Evolutionary conservation across 2,888 invertebrate species (phyloP).

Genomic region (Siphlonurus alternatus): DNA sequence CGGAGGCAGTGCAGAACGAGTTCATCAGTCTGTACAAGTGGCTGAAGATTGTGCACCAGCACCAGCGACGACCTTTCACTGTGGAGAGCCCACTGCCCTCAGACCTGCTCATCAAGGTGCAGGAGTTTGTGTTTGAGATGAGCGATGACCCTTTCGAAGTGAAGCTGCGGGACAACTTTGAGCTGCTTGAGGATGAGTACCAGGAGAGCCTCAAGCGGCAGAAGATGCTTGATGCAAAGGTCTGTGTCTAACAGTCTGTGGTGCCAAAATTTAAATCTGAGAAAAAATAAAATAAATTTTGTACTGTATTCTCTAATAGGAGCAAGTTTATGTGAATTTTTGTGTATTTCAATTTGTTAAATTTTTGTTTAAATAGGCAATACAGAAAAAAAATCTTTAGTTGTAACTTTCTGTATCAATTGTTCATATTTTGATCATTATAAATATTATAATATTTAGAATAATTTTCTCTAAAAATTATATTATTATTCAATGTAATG

Average conservation of each 20-base stretch:
- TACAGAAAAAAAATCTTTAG: too few species aligned
- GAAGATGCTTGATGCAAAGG: constrained; percentile 77
- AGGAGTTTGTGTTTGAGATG: constrained; percentile 79
- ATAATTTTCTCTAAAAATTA: too few species aligned
- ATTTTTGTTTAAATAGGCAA: too few species aligned
- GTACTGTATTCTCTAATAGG: background rate
- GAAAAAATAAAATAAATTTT: background rate
- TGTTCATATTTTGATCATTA: too few species aligned
- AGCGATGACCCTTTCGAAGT: constrained; percentile 98
- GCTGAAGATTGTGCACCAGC: constrained; percentile 70
- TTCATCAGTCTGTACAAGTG: constrained; percentile 85
- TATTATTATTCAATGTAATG: too few species aligned
- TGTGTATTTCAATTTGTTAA: too few species aligned
- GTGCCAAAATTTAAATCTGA: constrained; percentile 4
- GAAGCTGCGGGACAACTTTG: constrained; percentile 87
- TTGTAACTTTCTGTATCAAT: too few species aligned
- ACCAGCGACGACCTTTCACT: constrained; percentile 50
- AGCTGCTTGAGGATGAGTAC: constrained; percentile 86
- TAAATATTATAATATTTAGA: too few species aligned
- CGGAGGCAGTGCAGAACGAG: constrained; percentile 75
- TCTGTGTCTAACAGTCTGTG: constrained; percentile 20
- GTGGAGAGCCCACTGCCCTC: constrained; percentile 58
- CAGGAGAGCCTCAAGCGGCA: constrained; percentile 81
- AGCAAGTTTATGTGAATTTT: background rate
- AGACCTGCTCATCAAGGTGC: constrained; percentile 76